Evolutionary conservation across 2,797 vertebrate genomes (phyloP), one percentile per base, ranked within the genome.

Genomic region (Nyctalus aviator): DNA sequence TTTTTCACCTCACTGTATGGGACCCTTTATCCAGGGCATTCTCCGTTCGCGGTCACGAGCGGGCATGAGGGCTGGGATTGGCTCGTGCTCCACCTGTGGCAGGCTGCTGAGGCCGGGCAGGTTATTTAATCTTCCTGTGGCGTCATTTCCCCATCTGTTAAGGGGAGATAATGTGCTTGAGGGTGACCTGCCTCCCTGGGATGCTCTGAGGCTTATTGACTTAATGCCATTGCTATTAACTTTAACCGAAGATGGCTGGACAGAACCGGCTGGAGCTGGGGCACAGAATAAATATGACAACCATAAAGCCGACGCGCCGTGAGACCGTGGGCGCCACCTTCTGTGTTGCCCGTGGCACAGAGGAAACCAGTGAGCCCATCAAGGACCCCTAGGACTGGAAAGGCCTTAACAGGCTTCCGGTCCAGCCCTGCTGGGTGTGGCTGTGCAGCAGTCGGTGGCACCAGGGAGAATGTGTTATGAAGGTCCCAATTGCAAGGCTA

Each of bases 101-200:
- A 73, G 83, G 59, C 93, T 84, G 72, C 57, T 30, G 93, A 76
- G 57, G 71, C 90, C 81, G 73, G 91, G 76, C 87, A 95, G 93
- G 89, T 96, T 93, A 96, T 95, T 96, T 97, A 96, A 97, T 97
- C 94, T 95, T 95, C 75, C 90, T 18, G 13, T 96, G 94, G 79
- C 78, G 35, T 97, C 96, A 95, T 96, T 96, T 95, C 93, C 93
- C 96, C 96, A 95, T 97, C 96, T 96, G 95, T 95, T 95, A 93
- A 94, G 88, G 72, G 78, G 92, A 71, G 93, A 96, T 97, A 92
- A 96, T 93, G 90, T 90, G 85, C 85, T 93, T 96, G 90, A 85
- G 95, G 87, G 75, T 95, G 97, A 95, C 94, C 94, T 95, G 62
- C 59, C 90, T 93, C 83, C 41, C 82, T 2, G 72, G 78, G 85